Percentiles rank a stretch among this genome's conserved stretches.
These are phyloP conservation scores for Engystomops pustulosus DNA, from an alignment of 2,113 vertebrate genomes.

Conservation along the genomic window DNA sequence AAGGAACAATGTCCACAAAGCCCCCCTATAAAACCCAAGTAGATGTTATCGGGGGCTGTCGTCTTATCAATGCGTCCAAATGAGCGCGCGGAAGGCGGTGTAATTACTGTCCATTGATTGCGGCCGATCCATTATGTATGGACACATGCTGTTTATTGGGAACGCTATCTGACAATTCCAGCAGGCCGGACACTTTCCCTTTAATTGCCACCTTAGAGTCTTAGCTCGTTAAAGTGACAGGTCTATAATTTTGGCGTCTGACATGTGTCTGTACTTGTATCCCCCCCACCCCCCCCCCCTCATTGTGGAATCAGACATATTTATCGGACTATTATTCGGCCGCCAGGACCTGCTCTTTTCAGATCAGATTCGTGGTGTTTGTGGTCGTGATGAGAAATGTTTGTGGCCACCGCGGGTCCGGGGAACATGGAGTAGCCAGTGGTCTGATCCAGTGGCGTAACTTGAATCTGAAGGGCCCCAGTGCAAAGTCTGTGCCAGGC, in stretches of 20 bases:
- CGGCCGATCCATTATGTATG: conserved; percentile 41
- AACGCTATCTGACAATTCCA: conserved; percentile 53
- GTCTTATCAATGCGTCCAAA: conserved; percentile 50
- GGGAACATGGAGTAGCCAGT: too few species aligned
- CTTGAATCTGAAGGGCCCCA: too few species aligned
- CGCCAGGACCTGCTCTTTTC: neutral
- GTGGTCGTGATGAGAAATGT: too few species aligned
- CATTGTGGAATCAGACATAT: neutral
- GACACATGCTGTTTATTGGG: conserved; percentile 41
- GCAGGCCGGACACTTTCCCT: conserved; percentile 33
- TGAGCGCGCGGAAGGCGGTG: conserved; percentile 24
- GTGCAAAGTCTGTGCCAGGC: too few species aligned
- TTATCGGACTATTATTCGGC: neutral
- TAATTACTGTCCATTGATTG: conserved; percentile 57
- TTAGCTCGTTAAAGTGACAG: conserved; percentile 52
- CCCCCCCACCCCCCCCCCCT: too few species aligned
- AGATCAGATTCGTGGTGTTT: neutral
- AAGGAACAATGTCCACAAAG: neutral
- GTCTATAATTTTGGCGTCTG: conserved; percentile 28
- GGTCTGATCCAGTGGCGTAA: too few species aligned
- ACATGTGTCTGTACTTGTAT: conserved; percentile 10
- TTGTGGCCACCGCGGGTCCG: too few species aligned
- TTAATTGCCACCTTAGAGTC: conserved; percentile 47
- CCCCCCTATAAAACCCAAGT: conserved; percentile 13
- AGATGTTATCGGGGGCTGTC: conserved; percentile 23